Evolutionary conservation across 2,888 invertebrate genomes (phyloP).

Genomic region (Anticlea derivata): DNA sequence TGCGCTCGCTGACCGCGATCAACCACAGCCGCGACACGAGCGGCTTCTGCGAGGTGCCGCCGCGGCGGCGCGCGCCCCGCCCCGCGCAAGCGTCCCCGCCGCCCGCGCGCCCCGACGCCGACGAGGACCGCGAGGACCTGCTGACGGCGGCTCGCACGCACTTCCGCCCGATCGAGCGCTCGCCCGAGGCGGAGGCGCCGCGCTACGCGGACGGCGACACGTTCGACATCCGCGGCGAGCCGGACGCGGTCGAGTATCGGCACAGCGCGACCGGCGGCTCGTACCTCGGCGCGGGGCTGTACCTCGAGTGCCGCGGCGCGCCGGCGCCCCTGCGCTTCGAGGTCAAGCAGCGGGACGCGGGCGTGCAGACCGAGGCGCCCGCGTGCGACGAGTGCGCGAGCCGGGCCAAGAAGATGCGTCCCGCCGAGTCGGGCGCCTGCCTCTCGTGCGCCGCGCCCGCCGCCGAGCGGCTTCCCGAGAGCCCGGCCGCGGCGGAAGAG

Average conservation of each 20-base stretch:
- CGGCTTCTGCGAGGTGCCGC: conserved; percentile 85
- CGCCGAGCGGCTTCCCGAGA: conserved; percentile 27
- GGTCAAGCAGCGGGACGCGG: conserved; percentile 66
- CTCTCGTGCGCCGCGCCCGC: conserved; percentile 54
- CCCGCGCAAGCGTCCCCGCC: conserved; percentile 48
- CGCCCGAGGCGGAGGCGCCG: conserved; percentile 59
- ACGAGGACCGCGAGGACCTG: conserved; percentile 85
- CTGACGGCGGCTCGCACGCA: conserved; percentile 91
- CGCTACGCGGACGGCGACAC: conserved; percentile 88
- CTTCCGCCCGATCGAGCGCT: conserved; percentile 91
- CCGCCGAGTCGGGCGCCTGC: conserved; percentile 57
- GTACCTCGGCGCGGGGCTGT: conserved; percentile 80
- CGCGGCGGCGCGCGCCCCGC: conserved; percentile 75
- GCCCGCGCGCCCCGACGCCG: conserved; percentile 43
- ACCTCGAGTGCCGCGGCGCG: conserved; percentile 80
- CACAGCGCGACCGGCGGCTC: conserved; percentile 87
- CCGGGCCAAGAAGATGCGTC: conserved; percentile 71
- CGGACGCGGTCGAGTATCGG: conserved; percentile 86
- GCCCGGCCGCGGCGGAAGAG: conserved; percentile 62
- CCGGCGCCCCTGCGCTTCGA: conserved; percentile 86
- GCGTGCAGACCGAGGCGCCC: conserved; percentile 67
- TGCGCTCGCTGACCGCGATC: conserved; percentile 82
- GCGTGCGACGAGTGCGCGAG: conserved; percentile 66
- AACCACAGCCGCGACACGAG: conserved; percentile 86
- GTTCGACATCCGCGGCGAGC: conserved; percentile 86